These are phyloP conservation scores for Rhaphigaster nebulosa DNA, from an alignment of 2,888 invertebrate genomes.

Conservation along the genomic window DNA sequence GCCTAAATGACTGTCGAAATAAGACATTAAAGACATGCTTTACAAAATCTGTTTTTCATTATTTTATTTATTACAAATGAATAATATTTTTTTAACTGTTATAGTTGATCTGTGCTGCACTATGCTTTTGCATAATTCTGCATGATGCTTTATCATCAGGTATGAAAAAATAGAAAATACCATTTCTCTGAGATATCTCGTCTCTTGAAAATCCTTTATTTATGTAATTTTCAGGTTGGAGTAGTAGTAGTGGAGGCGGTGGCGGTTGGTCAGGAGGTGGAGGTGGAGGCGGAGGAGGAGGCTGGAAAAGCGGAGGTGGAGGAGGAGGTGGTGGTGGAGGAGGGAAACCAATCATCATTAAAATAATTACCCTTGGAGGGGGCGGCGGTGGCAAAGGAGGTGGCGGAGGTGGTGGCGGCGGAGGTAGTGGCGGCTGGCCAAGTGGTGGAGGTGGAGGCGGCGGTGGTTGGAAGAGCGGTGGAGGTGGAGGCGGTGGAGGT, in stretches of 20 bases:
- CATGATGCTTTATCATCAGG: neutral
- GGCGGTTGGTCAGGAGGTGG: neutral
- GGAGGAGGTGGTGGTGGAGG: conserved; percentile 59
- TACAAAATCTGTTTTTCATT: too few species aligned
- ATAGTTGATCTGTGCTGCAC: neutral
- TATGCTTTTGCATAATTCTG: neutral
- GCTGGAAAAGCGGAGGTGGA: neutral
- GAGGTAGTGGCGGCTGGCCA: conserved; percentile 25
- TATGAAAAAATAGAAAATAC: neutral
- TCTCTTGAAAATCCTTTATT: neutral
- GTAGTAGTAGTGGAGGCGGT: neutral
- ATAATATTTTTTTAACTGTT: neutral
- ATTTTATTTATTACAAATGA: too few species aligned
- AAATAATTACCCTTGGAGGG: neutral
- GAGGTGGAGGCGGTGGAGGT: conserved; percentile 4
- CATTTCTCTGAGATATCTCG: neutral
- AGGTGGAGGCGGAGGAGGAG: conserved; percentile 37
- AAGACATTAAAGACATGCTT: too few species aligned
- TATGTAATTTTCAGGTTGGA: neutral
- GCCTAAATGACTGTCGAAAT: too few species aligned
- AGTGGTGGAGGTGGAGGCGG: conserved; percentile 41
- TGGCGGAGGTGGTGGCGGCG: conserved; percentile 44
- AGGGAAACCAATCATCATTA: neutral
- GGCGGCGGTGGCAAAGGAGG: conserved; percentile 51
- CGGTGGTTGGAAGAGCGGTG: conserved; percentile 45